Conservation (phyloP, 2,888 invertebrate species). For the Ectropis crepuscularia region DNA sequence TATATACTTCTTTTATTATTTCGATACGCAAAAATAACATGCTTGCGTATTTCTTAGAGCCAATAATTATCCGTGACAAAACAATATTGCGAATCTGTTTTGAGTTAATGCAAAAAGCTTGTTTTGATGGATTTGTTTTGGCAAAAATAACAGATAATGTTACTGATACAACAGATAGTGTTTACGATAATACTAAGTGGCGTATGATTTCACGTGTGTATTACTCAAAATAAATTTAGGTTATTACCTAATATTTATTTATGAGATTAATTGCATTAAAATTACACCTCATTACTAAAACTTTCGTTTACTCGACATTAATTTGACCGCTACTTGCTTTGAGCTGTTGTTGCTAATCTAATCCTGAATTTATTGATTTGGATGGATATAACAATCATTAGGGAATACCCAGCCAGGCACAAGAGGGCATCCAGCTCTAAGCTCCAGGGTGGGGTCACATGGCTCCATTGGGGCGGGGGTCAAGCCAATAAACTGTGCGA, state of each 20-base stretch:
- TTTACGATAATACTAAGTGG: constrained; percentile 1
- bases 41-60: constrained; percentile 1
- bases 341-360: no score
- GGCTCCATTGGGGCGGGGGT: no score
- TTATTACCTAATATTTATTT: neutral
- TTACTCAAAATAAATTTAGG: neutral
- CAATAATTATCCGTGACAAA: constrained; percentile 8
- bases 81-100: constrained; percentile 20
- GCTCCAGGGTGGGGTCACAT: no score
- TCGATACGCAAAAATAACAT: neutral
- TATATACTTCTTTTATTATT: neutral
- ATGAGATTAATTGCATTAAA: no score
- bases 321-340: no score
- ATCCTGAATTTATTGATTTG: no score
- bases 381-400: no score
- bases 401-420: no score
- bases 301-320: no score
- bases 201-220: neutral
- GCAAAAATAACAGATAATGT: constrained; percentile 8
- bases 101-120: constrained; percentile 27
- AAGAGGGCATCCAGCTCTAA: no score
- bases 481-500: no score
- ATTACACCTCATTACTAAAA: no score
- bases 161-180: constrained; percentile 9
- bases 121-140: constrained; percentile 28